Evolutionary conservation across 64 coral and sea anemone genomes (phyloP).

Genomic region (Stichodactyla helianthus): DNA sequence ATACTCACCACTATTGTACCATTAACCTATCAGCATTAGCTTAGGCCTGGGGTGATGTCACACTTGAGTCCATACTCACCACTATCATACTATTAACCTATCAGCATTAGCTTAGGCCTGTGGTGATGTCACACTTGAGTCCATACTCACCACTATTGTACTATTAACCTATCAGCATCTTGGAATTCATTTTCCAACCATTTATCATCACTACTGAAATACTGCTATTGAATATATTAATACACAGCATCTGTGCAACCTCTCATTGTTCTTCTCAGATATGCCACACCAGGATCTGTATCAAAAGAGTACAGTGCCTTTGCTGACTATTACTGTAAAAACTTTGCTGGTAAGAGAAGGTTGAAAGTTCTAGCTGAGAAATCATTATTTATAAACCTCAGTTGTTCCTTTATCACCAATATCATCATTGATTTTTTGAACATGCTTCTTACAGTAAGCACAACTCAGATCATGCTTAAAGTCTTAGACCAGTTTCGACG

Average conservation of each 20-base stretch:
- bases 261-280: slow-evolving; percentile 18
- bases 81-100: too few species aligned
- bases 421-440: background rate
- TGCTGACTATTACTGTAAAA: slow-evolving; percentile 86
- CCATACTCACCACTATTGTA: too few species aligned
- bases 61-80: too few species aligned
- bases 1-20: too few species aligned
- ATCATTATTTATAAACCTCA: background rate
- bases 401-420: background rate
- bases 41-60: too few species aligned
- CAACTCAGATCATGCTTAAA: slow-evolving; percentile 75
- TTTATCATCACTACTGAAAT: too few species aligned
- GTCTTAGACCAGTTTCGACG: slow-evolving; percentile 78
- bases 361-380: background rate
- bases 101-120: too few species aligned
- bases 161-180: too few species aligned
- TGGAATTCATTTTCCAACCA: too few species aligned
- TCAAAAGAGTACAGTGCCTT: slow-evolving; percentile 77
- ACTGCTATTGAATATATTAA: background rate
- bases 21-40: too few species aligned
- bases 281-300: slow-evolving; percentile 89
- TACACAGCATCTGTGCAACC: background rate
- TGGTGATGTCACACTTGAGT: too few species aligned
- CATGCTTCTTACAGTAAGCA: slow-evolving; percentile 45
- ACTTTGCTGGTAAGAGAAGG: slow-evolving; percentile 68